Conservation (phyloP, 2,888 invertebrate species). For the Drosophila recens region DNA sequence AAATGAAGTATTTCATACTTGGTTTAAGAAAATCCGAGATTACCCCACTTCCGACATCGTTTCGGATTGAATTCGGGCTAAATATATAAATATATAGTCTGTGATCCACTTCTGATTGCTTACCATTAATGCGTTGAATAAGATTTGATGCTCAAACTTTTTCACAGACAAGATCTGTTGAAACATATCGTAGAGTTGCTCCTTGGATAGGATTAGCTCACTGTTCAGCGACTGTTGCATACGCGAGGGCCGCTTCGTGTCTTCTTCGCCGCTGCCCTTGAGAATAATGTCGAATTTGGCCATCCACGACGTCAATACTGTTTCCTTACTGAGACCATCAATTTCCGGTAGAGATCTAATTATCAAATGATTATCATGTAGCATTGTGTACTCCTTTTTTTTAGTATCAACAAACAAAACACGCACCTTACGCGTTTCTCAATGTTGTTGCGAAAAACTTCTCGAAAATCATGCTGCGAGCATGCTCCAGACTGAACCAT, state of each 20-base stretch:
- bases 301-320: conserved; percentile 99
- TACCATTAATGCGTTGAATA: conserved; percentile 98
- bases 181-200: conserved; percentile 99
- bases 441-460: conserved; percentile 99
- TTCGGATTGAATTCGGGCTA: too few relatives aligned
- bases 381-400: background rate
- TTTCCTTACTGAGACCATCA: conserved; percentile 99
- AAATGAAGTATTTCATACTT: too few relatives aligned
- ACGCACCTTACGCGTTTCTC: conserved; percentile 97
- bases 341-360: conserved; percentile 98
- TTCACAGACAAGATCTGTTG: conserved; percentile 99
- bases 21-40: too few relatives aligned
- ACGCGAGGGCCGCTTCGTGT: conserved; percentile 93
- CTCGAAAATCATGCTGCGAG: conserved; percentile 99
- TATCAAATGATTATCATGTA: background rate
- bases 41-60: too few relatives aligned
- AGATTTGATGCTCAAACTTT: conserved; percentile 99
- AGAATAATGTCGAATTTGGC: conserved; percentile 99
- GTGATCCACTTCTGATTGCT: background rate
- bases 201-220: conserved; percentile 98
- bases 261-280: conserved; percentile 95
- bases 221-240: conserved; percentile 96
- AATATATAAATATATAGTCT: too few relatives aligned
- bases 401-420: background rate
- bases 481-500: conserved; percentile 99